A percentile compares a stretch with the other conserved stretches of the same genome.
Evolutionary conservation across 35 echinoderm and acorn worm species (phyloP).

Genomic region (Stichopus chloronotus): DNA sequence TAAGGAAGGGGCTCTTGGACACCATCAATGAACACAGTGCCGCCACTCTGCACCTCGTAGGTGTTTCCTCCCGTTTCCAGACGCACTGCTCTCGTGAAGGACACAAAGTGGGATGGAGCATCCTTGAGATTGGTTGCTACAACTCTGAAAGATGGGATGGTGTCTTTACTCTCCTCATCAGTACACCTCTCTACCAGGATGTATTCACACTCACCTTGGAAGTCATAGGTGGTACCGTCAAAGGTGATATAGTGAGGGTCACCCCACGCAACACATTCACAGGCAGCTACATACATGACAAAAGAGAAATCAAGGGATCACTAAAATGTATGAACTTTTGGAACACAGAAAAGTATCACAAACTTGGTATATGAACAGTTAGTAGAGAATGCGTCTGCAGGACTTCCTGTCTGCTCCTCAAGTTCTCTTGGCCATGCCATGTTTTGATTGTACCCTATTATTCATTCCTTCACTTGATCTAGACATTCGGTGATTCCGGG

Average conservation of each 20-base stretch:
- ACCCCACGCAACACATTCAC: conserved; percentile 77
- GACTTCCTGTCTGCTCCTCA: no score
- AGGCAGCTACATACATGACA: conserved; percentile 55
- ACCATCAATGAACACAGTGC: conserved; percentile 3
- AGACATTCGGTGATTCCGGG: no score
- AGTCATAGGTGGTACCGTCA: conserved; percentile 68
- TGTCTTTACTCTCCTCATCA: background rate
- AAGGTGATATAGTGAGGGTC: conserved; percentile 90
- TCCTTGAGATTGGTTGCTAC: conserved; percentile 17
- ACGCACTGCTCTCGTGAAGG: background rate
- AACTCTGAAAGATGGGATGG: background rate
- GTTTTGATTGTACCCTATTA: no score
- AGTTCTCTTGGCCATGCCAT: no score
- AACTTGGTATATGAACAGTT: no score
- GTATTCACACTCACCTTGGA: conserved; percentile 84
- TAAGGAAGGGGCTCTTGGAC: conserved; percentile 20
- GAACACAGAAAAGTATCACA: no score
- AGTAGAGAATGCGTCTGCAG: no score
- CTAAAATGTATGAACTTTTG: no score
- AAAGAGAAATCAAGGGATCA: background rate
- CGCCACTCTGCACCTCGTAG: background rate
- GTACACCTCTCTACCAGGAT: conserved; percentile 67
- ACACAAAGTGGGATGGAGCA: background rate
- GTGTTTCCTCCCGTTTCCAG: background rate
- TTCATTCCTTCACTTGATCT: no score